These are phyloP conservation scores for Leptoclinus maculatus DNA, from an alignment of 2,797 vertebrate genomes.

Conservation along the genomic window DNA sequence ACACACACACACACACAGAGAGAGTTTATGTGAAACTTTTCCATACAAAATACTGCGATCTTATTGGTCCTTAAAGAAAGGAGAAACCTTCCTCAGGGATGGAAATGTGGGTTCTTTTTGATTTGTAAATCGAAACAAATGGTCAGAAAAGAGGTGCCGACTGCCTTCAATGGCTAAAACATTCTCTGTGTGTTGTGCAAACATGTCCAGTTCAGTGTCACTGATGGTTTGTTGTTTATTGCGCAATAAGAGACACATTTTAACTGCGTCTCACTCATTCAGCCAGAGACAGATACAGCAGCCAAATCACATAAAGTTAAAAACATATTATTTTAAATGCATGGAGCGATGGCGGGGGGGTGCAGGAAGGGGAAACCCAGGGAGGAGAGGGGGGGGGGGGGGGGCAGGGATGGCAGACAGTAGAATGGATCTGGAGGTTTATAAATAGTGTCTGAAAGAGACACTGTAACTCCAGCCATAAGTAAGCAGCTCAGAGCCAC, in stretches of 20 bases:
- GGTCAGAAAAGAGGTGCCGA: not conserved
- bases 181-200: slow-evolving; percentile 15
- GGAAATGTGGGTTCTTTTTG: slow-evolving; percentile 23
- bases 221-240: slow-evolving; percentile 15
- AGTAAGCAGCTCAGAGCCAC: slow-evolving; percentile 67
- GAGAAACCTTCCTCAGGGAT: not conserved
- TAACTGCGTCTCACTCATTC: slow-evolving; percentile 6
- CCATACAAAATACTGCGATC: not conserved
- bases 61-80: not conserved
- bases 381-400: no score
- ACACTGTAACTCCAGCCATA: slow-evolving; percentile 63
- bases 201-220: not conserved
- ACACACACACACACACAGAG: not conserved
- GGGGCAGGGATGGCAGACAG: slow-evolving; percentile 47
- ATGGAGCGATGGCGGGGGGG: slow-evolving; percentile 9
- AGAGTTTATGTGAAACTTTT: not conserved
- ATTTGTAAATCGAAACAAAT: slow-evolving; percentile 13
- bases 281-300: slow-evolving; percentile 20
- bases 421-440: slow-evolving; percentile 54
- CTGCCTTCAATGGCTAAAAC: not conserved
- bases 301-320: slow-evolving; percentile 33
- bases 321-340: slow-evolving; percentile 32
- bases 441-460: slow-evolving; percentile 80
- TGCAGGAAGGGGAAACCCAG: slow-evolving; percentile 36
- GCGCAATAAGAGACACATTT: slow-evolving; percentile 4